A percentile compares a stretch with the other conserved stretches of the same genome.
phyloP scores from a whole-genome alignment of 1,140 invertebrate species.

The Dolichoris vasculosae region DNA sequence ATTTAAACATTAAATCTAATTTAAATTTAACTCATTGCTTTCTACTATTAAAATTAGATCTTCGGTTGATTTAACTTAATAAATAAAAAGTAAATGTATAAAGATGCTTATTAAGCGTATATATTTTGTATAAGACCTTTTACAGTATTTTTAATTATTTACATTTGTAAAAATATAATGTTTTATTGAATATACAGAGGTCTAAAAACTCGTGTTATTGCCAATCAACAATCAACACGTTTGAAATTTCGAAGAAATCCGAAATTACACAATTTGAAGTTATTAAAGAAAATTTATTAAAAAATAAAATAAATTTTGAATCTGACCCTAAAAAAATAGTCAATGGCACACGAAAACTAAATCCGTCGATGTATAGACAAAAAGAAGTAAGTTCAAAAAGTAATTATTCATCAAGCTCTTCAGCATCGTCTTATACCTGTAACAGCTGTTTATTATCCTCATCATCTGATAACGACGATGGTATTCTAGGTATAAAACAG shows the following conservation, averaged over 20 bases:
- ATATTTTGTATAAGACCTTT: background rate
- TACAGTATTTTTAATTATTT: background rate
- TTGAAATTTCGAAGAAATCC: slow-evolving; percentile 11
- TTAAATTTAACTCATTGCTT: background rate
- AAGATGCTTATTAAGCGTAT: too few relatives aligned
- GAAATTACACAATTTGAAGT: slow-evolving; percentile 48
- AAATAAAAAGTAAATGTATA: too few relatives aligned
- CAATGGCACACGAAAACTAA: background rate
- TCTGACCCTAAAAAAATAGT: background rate
- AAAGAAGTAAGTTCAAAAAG: background rate
- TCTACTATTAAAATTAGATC: background rate
- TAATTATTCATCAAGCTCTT: slow-evolving; percentile 17
- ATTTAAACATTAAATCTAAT: too few relatives aligned
- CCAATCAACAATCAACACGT: background rate
- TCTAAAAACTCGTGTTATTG: background rate
- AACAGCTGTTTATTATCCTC: slow-evolving; percentile 3
- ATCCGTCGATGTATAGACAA: slow-evolving; percentile 13
- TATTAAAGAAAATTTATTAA: slow-evolving; percentile 37
- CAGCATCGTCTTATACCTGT: slow-evolving; percentile 10
- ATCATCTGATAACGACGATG: slow-evolving; percentile 3
- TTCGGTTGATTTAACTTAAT: background rate
- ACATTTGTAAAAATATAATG: background rate
- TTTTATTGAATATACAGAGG: background rate
- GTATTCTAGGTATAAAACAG: background rate
- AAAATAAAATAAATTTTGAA: background rate